Evolutionary conservation across 1,140 invertebrate genomes (phyloP).

Genomic region (Mya arenaria): DNA sequence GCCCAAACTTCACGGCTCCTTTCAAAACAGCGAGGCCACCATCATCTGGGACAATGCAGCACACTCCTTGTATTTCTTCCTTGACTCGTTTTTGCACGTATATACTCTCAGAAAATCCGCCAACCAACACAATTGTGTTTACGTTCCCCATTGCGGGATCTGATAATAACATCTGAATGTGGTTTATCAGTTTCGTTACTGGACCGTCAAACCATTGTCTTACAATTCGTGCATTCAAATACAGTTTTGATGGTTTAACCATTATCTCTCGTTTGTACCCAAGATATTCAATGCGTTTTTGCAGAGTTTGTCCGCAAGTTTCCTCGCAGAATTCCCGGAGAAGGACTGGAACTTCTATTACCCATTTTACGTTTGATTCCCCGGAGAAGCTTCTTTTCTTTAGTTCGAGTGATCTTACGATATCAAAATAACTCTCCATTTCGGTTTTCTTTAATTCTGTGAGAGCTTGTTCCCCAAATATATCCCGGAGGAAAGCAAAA

Average conservation of each 20-base stretch:
- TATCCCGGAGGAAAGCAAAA: background rate
- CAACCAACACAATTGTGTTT: constrained; percentile 55
- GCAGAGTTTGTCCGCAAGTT: constrained; percentile 57
- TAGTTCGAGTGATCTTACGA: constrained; percentile 55
- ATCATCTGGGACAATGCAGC: constrained; percentile 53
- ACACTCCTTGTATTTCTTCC: constrained; percentile 12
- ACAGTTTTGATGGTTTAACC: too few species aligned
- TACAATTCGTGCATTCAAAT: constrained; percentile 14
- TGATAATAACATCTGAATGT: constrained; percentile 18
- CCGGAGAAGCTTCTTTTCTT: too few species aligned
- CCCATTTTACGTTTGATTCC: too few species aligned
- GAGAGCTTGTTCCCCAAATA: constrained; percentile 7
- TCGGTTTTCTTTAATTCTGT: background rate
- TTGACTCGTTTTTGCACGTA: constrained; percentile 44
- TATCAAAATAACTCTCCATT: constrained; percentile 26
- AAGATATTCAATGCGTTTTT: too few species aligned
- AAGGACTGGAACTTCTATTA: too few species aligned
- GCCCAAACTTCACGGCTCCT: constrained; percentile 57
- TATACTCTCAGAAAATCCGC: constrained; percentile 57
- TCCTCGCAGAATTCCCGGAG: too few species aligned
- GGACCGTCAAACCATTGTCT: constrained; percentile 24
- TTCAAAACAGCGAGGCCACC: constrained; percentile 57
- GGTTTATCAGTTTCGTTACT: constrained; percentile 10
- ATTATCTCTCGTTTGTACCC: too few species aligned
- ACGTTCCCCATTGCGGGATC: background rate